Evolutionary conservation across 1,140 invertebrate genomes (phyloP), one percentile per base, ranked within the genome.

Genomic region (Vollenhovia emeryi): DNA sequence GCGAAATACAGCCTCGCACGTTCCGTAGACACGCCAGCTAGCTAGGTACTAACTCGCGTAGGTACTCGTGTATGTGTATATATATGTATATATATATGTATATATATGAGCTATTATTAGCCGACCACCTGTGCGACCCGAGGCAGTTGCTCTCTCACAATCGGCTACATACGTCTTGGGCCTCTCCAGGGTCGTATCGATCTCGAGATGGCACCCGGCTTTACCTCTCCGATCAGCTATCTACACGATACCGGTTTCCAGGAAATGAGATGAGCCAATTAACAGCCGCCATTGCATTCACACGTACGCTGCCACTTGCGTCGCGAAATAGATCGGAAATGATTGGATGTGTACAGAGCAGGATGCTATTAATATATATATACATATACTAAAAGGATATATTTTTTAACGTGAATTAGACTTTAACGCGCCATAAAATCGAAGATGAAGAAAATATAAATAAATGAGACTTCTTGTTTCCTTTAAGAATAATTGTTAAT

Each of bases 81-180:
- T 45, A 15, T 0, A 15, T 45, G 11, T 36, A 45, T 45, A 45
- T 8, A 45, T 45, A 45, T 45, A 45, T 45, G 2, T 45, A 48
- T 50, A 52, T 48, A n/a, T 60, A 80, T 48, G 74, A 84, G 89
- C 87, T 91, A 91, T 91, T 91, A 91, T 91, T 91, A 91, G 89
- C 89, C 90, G 87, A 91, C 90, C 90, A 91, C 90, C 90, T 91
- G 90, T 91, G 80, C 89, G 76, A 91, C 90, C 89, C 52, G 90
- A 85, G 87, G 87, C 87, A 78, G 78, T 84, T 86, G 85, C 88
- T 89, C 85, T 89, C 85, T 80, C 80, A 86, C 85, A 88, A 89
- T 89, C 87, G 71, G 64, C 71, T 78, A 55, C 82, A 87, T 75
- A 76, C 62, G 82, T 75, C 74, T 75, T 55, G 52, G 24, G 30